Evolutionary conservation across 2,113 vertebrate species (phyloP), one percentile per base, ranked within the genome.

Genomic region (Lanius ludovicianus): DNA sequence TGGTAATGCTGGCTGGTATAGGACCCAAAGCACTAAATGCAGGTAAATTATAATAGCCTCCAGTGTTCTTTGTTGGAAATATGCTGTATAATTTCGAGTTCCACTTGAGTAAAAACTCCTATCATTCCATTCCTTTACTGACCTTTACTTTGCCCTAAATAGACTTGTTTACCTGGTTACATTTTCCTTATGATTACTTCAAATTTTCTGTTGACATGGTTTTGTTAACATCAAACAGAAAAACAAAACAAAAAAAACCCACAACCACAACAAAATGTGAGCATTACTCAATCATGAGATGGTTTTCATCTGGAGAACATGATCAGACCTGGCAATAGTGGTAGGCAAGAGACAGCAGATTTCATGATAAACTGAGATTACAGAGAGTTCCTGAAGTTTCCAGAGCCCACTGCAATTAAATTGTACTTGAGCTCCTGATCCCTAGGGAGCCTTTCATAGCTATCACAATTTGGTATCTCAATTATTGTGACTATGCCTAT

Each of bases 31-130:
- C 56, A 47, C 17, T 68, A 83, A 68, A 75, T 78, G 23, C 35
- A 68, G 64, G 85, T 60, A 82, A 87, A 71, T 88, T 87, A 35
- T 68, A 92, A 49, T 35, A 78, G 28, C 20, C 78, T 89, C 25
- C 44, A 75, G 28, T 46, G 62, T 87, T 30, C 42, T 75, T 88
- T 73, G 88, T 27, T 91, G 76, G 46, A 95, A 94, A 91, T 68
- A 75, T 76, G 23, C 27, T 86, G n/a, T 82, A 33, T 75, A 93
- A 93, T 90, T 94, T 92, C 87, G 57, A 67, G 44, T 63, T 88
- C 76, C 60, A 75, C 41, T 78, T 75, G 35, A 84, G 15, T 84
- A 68, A 90, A 93, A 94, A 89, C 24, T 87, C 12, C 42, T 83
- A 52, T 62, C 1, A 0, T 77, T 92, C 47, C 20, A 33, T 70